These are phyloP conservation scores for Dastarcus helophoroides DNA, from an alignment of 2,888 invertebrate species.

Conservation along the genomic window DNA sequence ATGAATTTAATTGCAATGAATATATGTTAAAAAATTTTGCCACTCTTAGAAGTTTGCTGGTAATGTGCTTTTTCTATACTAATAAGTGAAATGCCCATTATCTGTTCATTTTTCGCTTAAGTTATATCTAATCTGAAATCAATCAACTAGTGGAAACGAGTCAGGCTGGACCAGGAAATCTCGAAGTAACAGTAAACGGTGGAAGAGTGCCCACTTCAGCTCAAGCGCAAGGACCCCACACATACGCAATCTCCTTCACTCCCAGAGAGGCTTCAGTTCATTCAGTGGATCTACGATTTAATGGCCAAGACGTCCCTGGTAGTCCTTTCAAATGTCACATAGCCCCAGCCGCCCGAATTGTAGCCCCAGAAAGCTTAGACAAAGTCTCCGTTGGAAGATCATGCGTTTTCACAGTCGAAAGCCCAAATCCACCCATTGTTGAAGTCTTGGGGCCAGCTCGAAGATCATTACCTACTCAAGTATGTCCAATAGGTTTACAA, in stretches of 20 bases:
- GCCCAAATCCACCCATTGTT: constrained; percentile 69
- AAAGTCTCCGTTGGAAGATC: constrained; percentile 79
- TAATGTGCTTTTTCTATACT: too few relatives aligned
- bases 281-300: constrained; percentile 90
- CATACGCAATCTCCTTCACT: constrained; percentile 93
- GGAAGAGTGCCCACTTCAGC: constrained; percentile 94
- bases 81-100: too few relatives aligned
- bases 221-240: constrained; percentile 91
- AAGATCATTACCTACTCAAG: constrained; percentile 57
- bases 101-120: too few relatives aligned
- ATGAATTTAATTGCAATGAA: too few relatives aligned
- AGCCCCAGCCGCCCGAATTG: constrained; percentile 72
- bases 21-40: too few relatives aligned
- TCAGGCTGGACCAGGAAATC: constrained; percentile 95
- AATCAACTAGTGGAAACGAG: constrained; percentile 77
- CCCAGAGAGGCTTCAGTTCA: constrained; percentile 86
- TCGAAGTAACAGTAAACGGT: constrained; percentile 97
- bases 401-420: constrained; percentile 79
- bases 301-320: constrained; percentile 90
- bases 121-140: constrained; percentile 4
- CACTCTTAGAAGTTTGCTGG: too few relatives aligned
- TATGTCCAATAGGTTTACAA: constrained; percentile 18
- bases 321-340: constrained; percentile 74
- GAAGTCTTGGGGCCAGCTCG: constrained; percentile 69
- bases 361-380: constrained; percentile 74